Evolutionary conservation across 2,888 invertebrate genomes (phyloP).

Genomic region (Phytoseiulus persimilis): DNA sequence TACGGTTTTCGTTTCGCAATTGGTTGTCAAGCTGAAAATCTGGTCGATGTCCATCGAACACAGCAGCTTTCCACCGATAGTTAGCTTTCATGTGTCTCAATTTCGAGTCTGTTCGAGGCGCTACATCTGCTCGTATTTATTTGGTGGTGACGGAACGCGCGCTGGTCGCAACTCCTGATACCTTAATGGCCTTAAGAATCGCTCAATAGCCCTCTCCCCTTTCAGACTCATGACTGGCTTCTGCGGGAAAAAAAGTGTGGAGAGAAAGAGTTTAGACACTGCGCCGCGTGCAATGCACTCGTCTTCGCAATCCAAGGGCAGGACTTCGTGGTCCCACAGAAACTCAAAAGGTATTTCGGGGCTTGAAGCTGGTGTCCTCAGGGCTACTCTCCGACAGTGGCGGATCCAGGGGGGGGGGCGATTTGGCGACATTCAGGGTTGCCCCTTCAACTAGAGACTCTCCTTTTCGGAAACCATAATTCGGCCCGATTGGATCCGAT

Average conservation of each 20-base stretch:
- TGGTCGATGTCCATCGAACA: not conserved
- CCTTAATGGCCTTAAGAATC: not conserved
- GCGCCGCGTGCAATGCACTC: conserved; percentile 5
- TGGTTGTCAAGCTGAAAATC: not conserved
- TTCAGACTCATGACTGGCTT: conserved; percentile 32
- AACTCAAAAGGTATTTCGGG: not conserved
- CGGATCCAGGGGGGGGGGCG: too few species aligned
- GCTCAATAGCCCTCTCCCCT: not conserved
- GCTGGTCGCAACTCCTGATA: too few species aligned
- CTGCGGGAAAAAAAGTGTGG: not conserved
- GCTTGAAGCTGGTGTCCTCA: not conserved
- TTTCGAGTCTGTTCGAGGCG: too few species aligned
- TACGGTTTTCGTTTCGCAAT: too few species aligned
- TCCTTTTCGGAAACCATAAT: too few species aligned
- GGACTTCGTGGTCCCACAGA: conserved; percentile 11
- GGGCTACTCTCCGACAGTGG: not conserved
- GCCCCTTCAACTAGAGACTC: too few species aligned
- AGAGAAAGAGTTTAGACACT: conserved; percentile 14
- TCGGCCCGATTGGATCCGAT: too few species aligned
- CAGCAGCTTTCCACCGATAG: not conserved
- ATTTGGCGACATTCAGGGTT: too few species aligned
- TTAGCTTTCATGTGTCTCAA: too few species aligned
- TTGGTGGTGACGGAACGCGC: too few species aligned
- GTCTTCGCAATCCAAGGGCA: conserved; percentile 9
- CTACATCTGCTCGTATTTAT: too few species aligned